phyloP scores from a whole-genome alignment of 2,888 invertebrate species.

The Drosophila nr. medialis region DNA sequence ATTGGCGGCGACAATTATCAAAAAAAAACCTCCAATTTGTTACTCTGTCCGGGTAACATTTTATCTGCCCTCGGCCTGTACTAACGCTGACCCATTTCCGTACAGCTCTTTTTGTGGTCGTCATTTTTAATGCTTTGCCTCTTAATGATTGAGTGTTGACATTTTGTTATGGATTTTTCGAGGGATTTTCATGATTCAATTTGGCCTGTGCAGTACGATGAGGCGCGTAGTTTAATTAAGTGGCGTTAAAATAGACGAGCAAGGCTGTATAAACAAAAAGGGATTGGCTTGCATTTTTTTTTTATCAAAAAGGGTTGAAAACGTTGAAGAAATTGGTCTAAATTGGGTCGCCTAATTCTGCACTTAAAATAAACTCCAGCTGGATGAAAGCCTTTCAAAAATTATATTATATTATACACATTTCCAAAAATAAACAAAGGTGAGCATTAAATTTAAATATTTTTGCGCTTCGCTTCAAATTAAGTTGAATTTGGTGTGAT shows the following conservation, averaged over 20 bases:
- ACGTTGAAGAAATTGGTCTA: slow-evolving; percentile 13
- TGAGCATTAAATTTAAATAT: neutral
- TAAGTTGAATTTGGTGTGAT: neutral
- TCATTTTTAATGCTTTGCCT: slow-evolving; percentile 30
- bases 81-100: slow-evolving; percentile 39
- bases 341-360: slow-evolving; percentile 30
- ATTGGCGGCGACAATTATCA: slow-evolving; percentile 57
- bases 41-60: slow-evolving; percentile 4
- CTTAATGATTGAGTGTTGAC: slow-evolving; percentile 66
- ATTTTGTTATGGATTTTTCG: slow-evolving; percentile 41
- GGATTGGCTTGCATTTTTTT: slow-evolving; percentile 9
- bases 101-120: slow-evolving; percentile 13
- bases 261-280: slow-evolving; percentile 19
- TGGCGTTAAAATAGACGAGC: slow-evolving; percentile 38
- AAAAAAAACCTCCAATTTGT: slow-evolving; percentile 21
- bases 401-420: neutral
- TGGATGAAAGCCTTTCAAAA: neutral
- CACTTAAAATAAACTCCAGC: slow-evolving; percentile 31
- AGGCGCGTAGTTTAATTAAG: slow-evolving; percentile 64
- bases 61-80: slow-evolving; percentile 4
- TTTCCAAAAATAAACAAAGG: slow-evolving; percentile 1
- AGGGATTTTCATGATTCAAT: slow-evolving; percentile 34
- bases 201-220: slow-evolving; percentile 18
- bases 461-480: neutral
- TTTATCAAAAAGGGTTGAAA: slow-evolving; percentile 30